phyloP scores from a whole-genome alignment of 2,888 invertebrate species.

The Pomacea canaliculata region DNA sequence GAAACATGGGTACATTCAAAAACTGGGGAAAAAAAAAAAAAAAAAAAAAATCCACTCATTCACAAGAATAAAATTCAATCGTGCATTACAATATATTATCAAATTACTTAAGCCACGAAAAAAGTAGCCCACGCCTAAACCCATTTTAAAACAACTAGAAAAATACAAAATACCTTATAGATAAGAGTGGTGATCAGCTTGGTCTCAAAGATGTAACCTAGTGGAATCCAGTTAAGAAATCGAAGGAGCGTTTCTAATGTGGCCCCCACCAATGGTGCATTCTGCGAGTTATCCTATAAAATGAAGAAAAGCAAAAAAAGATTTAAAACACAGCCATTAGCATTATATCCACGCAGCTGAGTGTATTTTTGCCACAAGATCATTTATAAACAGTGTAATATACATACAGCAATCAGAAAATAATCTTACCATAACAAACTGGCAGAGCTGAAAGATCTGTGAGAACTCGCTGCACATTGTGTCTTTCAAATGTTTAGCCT shows the following conservation, averaged over 20 bases:
- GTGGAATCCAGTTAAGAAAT: conserved; percentile 99
- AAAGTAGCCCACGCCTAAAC: too few relatives aligned
- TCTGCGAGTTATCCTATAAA: conserved; percentile 90
- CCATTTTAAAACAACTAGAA: too few relatives aligned
- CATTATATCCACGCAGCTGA: not conserved
- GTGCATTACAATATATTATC: too few relatives aligned
- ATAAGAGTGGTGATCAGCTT: conserved; percentile 93
- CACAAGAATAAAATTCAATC: too few relatives aligned
- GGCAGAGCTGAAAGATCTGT: conserved; percentile 97
- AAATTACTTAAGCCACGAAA: too few relatives aligned
- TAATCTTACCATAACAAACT: conserved; percentile 85
- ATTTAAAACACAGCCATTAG: not conserved
- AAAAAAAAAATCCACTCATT: not conserved
- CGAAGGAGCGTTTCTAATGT: conserved; percentile 95
- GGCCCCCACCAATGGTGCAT: conserved; percentile 93
- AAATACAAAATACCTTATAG: conserved; percentile 76
- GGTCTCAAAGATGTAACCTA: conserved; percentile 99
- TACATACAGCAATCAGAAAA: not conserved
- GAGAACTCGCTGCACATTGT: conserved; percentile 99
- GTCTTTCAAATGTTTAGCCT: conserved; percentile 98
- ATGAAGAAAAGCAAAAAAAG: not conserved
- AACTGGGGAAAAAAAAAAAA: conserved; percentile 75
- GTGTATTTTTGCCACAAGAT: too few relatives aligned
- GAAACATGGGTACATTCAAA: conserved; percentile 95
- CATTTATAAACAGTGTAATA: too few relatives aligned